These are phyloP conservation scores for Microtus obscurus DNA, from an alignment of 2,797 vertebrate species.

Conservation along the genomic window DNA sequence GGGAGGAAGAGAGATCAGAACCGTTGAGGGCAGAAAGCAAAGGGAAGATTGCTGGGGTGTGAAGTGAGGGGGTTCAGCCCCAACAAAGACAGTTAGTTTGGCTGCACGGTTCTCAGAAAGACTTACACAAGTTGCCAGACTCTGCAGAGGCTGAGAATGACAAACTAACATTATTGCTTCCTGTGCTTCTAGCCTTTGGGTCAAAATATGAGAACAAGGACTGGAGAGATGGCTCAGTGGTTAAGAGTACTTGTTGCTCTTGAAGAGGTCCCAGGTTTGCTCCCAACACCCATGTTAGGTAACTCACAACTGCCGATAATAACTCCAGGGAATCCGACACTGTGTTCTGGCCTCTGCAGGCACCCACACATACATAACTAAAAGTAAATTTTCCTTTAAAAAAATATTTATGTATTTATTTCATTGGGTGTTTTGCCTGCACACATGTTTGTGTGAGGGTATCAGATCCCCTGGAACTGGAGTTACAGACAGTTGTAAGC, in stretches of 20 bases:
- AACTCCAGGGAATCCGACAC: neutral
- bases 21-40: neutral
- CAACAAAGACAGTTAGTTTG: accelerated
- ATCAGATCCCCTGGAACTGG: neutral
- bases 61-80: neutral
- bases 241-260: neutral
- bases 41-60: neutral
- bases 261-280: neutral
- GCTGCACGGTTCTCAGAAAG: neutral
- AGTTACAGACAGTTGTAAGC: neutral
- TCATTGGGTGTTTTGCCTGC: neutral
- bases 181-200: neutral
- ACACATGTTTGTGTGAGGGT: neutral
- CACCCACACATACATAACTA: neutral
- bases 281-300: neutral
- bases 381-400: neutral
- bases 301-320: neutral
- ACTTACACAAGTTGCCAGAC: neutral
- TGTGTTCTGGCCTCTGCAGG: neutral
- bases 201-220: neutral
- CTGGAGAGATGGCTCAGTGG: neutral
- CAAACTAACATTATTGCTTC: neutral
- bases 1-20: conserved; percentile 16
- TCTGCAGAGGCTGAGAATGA: neutral
- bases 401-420: neutral